Evolutionary conservation across 2,888 invertebrate species (phyloP), one percentile per base, ranked within the genome.

Genomic region (Dolomedes plantarius): DNA sequence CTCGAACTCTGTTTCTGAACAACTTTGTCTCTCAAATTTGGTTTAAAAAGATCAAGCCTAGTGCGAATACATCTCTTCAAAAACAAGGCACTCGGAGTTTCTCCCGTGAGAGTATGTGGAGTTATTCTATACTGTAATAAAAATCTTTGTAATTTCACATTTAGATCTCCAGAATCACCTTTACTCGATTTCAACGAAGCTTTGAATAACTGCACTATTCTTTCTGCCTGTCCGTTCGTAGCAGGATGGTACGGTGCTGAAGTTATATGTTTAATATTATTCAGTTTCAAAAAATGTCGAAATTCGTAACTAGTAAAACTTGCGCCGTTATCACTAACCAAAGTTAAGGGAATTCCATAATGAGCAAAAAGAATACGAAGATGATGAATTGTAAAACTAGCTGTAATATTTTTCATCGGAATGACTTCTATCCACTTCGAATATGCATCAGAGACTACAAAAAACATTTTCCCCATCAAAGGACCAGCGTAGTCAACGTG

Each of bases 191-290:
- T 74, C 74, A 74, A 74, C 74, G 64, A 74, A 74, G 74, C 74
- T 74, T 74, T 62, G 74, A 74, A 74, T 64, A 74, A 74, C 62
- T 68, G 89, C 11, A 90, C 90, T n/a, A 80, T 73, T 19, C 90
- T 78, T 82, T 90, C 89, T 31, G 90, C 89, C 76, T 88, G 89
- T 23, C 90, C 89, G 82, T 89, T 90, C 9, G 89, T 76, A 5
- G 87, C 56, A 64, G 89, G 89, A 67, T 89, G 86, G 69, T 89
- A 88, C 28, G 89, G 89, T 28, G 89, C 88, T 16, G 88, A 71
- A 62, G 71, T 79, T 16, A 73, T 71, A 29, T 71, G 83, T 68
- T 86, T 41, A 32, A 89, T 89, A 16, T 89, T 88, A 75, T 89
- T 89, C 74, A 31, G 74, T 81, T 74, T 41, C 68, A 67, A 74